phyloP scores from a whole-genome alignment of 2,888 invertebrate species.

The Amblyteles armatorius region DNA sequence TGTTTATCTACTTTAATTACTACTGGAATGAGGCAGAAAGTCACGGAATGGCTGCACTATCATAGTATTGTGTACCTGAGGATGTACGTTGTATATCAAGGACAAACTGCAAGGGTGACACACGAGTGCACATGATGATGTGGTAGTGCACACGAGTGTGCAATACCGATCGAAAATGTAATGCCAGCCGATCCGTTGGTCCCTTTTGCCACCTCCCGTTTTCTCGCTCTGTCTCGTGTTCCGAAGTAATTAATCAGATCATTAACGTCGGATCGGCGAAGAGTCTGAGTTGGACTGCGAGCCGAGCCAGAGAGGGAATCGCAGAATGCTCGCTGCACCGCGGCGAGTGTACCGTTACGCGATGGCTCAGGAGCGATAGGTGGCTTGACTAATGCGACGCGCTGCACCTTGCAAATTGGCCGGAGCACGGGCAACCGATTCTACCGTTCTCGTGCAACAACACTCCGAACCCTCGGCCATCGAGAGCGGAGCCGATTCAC shows the following conservation, averaged over 20 bases:
- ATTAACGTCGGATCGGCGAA: constrained; percentile 79
- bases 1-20: not conserved
- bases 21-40: not conserved
- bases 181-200: constrained; percentile 29
- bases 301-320: constrained; percentile 70
- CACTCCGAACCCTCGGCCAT: constrained; percentile 31
- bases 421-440: constrained; percentile 63
- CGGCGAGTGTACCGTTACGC: constrained; percentile 82
- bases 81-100: not conserved
- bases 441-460: constrained; percentile 40
- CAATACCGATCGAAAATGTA: constrained; percentile 11
- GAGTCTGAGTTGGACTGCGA: constrained; percentile 27
- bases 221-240: constrained; percentile 74
- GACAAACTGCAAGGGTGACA: not conserved
- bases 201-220: constrained; percentile 52
- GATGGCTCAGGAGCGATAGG: constrained; percentile 82
- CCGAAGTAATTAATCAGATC: constrained; percentile 83
- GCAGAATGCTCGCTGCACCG: constrained; percentile 67
- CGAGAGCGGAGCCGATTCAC: constrained; percentile 9
- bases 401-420: constrained; percentile 84
- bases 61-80: not conserved
- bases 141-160: not conserved
- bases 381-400: constrained; percentile 83
- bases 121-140: no score
- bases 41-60: not conserved